Conservation (phyloP, 2,888 invertebrate genomes). For the Alsophila aescularia region DNA sequence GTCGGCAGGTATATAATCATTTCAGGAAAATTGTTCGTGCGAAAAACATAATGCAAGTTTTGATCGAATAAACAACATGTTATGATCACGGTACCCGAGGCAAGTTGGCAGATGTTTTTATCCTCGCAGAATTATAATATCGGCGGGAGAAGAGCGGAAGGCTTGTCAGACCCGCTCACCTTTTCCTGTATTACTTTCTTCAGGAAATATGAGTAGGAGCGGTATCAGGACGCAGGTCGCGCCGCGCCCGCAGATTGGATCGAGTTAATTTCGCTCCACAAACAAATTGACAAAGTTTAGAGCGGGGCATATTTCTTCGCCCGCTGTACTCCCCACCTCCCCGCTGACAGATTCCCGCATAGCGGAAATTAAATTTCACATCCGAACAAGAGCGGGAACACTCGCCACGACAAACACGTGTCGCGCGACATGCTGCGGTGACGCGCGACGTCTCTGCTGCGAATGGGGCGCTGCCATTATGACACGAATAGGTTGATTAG, state of each 20-base stretch:
- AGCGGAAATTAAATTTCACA: conserved; percentile 85
- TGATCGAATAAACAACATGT: conserved; percentile 43
- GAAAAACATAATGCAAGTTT: conserved; percentile 42
- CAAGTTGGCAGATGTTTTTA: conserved; percentile 41
- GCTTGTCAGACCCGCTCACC: conserved; percentile 49
- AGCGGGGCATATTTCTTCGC: conserved; percentile 83
- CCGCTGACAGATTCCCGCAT: conserved; percentile 77
- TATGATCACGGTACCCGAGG: conserved; percentile 39
- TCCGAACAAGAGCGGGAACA: conserved; percentile 79
- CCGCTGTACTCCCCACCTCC: conserved; percentile 50
- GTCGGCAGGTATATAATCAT: conserved; percentile 20
- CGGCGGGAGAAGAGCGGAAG: conserved; percentile 31
- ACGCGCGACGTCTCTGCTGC: conserved; percentile 41
- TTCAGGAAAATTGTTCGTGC: conserved; percentile 36
- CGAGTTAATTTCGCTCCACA: conserved; percentile 85
- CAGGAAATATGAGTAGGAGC: conserved; percentile 67
- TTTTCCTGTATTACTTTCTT: conserved; percentile 57
- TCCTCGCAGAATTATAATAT: conserved; percentile 35
- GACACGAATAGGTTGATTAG: conserved; percentile 60
- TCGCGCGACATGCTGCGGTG: conserved; percentile 51
- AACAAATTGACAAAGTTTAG: conserved; percentile 85
- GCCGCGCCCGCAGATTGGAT: conserved; percentile 80
- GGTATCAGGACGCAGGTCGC: conserved; percentile 71
- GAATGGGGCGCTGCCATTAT: conserved; percentile 27
- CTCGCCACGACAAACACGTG: conserved; percentile 74